Conservation (phyloP, 2,113 vertebrate genomes). For the Marmota flaviventris region DNA sequence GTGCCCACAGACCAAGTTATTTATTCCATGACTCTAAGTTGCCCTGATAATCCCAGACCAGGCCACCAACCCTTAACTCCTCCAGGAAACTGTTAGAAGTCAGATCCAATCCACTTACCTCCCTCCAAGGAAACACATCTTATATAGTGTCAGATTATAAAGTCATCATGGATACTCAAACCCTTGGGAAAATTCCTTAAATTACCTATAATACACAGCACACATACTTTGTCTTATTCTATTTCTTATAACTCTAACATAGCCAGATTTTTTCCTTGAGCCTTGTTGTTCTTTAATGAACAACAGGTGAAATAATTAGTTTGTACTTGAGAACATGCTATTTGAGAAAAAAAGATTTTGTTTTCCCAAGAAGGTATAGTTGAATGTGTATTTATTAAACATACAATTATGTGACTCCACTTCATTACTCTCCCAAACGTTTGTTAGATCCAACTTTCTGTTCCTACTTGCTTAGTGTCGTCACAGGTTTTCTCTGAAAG, state of each 20-base stretch:
- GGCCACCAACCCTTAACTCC: background rate
- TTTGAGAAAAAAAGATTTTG: background rate
- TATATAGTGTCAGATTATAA: background rate
- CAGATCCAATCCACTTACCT: background rate
- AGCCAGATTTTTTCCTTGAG: background rate
- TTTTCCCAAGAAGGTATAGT: slow-evolving; percentile 13
- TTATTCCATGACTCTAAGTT: background rate
- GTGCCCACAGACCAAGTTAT: background rate
- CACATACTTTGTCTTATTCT: background rate
- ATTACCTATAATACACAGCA: background rate
- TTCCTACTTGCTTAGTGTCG: background rate
- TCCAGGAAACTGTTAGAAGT: slow-evolving; percentile 7
- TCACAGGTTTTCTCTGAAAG: background rate
- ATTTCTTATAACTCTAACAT: slow-evolving; percentile 5
- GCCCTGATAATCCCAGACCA: background rate
- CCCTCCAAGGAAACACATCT: background rate
- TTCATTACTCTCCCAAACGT: background rate
- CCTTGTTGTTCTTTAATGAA: background rate
- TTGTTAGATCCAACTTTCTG: slow-evolving; percentile 4
- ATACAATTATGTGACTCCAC: background rate
- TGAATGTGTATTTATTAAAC: slow-evolving; percentile 37
- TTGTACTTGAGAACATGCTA: background rate
- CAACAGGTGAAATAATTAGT: background rate
- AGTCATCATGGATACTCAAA: background rate
- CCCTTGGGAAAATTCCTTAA: slow-evolving; percentile 1